Percentiles rank a stretch among this genome's conserved stretches.
Evolutionary conservation across 2,888 invertebrate species (phyloP).

Genomic region (Quadriops clusia): DNA sequence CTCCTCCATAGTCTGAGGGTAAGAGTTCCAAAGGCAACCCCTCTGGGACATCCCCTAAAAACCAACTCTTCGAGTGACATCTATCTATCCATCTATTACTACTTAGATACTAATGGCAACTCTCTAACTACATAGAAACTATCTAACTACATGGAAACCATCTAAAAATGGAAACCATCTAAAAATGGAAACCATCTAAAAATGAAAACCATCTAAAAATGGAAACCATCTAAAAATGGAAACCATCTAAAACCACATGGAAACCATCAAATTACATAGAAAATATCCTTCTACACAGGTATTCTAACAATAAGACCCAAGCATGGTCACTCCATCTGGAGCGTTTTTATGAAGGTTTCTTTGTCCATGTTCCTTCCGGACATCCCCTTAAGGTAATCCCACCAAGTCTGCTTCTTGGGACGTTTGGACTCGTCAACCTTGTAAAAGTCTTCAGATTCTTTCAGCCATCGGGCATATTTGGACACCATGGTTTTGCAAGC

Average conservation of each 20-base stretch:
- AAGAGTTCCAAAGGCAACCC: constrained; percentile 32
- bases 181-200: too few species aligned
- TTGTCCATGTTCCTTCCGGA: constrained; percentile 20
- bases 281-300: neutral
- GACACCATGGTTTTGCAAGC: constrained; percentile 44
- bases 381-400: constrained; percentile 27
- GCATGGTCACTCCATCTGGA: constrained; percentile 31
- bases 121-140: too few species aligned
- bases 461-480: constrained; percentile 50
- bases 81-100: too few species aligned
- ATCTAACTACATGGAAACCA: too few species aligned
- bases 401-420: constrained; percentile 31
- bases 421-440: constrained; percentile 38
- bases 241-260: neutral
- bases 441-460: constrained; percentile 46
- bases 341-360: constrained; percentile 25
- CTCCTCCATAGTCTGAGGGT: constrained; percentile 50
- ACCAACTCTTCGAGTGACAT: too few species aligned
- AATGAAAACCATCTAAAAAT: too few species aligned
- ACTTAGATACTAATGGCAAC: too few species aligned
- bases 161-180: too few species aligned
- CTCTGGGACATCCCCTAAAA: constrained; percentile 29
- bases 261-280: neutral
- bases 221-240: neutral
- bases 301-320: constrained; percentile 1